Evolutionary conservation across 2,797 vertebrate genomes (phyloP).

Genomic region (Ctenochaetus hawaiiensis): DNA sequence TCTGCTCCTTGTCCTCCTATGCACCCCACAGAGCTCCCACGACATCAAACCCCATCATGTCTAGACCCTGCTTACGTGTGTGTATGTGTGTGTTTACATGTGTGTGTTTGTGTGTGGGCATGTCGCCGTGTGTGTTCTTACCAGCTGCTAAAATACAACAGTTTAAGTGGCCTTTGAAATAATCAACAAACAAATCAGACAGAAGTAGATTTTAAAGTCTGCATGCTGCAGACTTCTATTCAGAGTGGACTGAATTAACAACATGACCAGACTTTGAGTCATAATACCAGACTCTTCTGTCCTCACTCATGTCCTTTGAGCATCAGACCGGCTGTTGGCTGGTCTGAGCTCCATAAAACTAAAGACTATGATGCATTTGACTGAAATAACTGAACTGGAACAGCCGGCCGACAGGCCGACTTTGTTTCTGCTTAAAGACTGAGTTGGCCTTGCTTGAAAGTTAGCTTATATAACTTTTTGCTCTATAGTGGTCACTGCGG

Average conservation of each 20-base stretch:
- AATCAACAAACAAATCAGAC: conserved; percentile 50
- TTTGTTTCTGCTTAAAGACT: not conserved
- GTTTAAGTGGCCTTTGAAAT: conserved; percentile 57
- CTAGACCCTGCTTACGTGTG: conserved; percentile 41
- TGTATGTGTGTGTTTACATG: conserved; percentile 1
- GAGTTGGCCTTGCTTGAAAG: not conserved
- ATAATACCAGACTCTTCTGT: not conserved
- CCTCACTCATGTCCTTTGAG: conserved; percentile 6
- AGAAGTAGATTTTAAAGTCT: conserved; percentile 3
- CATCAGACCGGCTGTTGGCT: not conserved
- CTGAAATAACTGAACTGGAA: not conserved
- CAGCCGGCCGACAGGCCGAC: conserved; percentile 3
- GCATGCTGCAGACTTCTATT: not conserved
- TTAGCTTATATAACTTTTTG: not conserved
- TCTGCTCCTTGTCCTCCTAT: not conserved
- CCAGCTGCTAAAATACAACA: conserved; percentile 75
- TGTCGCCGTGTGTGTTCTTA: conserved; percentile 56
- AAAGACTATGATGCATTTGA: not conserved
- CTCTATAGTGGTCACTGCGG: too few relatives aligned
- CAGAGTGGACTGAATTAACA: not conserved
- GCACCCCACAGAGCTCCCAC: conserved; percentile 75
- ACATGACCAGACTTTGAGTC: conserved; percentile 36
- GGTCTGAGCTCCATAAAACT: not conserved
- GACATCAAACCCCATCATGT: conserved; percentile 67
- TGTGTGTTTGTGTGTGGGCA: conserved; percentile 28